Conservation (phyloP, 2,797 vertebrate species). For the Margarornis squamiger region DNA sequence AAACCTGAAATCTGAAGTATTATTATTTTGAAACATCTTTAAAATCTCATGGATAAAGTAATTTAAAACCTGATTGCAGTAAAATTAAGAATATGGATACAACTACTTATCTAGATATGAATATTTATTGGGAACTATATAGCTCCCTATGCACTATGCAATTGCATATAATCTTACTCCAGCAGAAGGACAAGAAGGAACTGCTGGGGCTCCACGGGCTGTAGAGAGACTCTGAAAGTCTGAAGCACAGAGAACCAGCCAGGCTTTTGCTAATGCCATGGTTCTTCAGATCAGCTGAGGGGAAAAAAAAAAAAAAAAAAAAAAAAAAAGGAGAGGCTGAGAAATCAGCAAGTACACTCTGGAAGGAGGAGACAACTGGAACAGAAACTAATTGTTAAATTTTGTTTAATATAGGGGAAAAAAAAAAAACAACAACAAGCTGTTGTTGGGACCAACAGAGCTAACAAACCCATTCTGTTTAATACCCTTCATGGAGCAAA, state of each 20-base stretch:
- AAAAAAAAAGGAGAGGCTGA: not conserved
- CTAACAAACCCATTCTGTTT: not conserved
- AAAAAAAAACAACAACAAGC: not conserved
- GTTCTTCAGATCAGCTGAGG: not conserved
- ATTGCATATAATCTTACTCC: not conserved
- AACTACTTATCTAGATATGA: not conserved
- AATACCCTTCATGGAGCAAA: not conserved
- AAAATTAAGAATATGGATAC: not conserved
- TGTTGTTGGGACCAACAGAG: not conserved
- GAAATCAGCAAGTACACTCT: not conserved
- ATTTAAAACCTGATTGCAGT: not conserved
- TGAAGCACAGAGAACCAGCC: not conserved
- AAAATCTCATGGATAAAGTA: not conserved
- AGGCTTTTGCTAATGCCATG: fast-evolving
- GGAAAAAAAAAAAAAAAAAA: not conserved
- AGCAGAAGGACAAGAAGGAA: not conserved
- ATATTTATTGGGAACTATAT: not conserved
- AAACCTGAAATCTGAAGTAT: not conserved
- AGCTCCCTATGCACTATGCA: not conserved
- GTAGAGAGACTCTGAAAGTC: not conserved
- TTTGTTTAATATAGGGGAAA: not conserved
- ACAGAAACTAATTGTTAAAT: not conserved
- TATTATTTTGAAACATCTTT: not conserved
- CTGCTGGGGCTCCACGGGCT: not conserved
- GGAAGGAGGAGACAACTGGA: not conserved